A percentile compares a stretch with the other conserved stretches of the same genome.
phyloP scores from a whole-genome alignment of 2,888 invertebrate species.

The Erynnis tages region DNA sequence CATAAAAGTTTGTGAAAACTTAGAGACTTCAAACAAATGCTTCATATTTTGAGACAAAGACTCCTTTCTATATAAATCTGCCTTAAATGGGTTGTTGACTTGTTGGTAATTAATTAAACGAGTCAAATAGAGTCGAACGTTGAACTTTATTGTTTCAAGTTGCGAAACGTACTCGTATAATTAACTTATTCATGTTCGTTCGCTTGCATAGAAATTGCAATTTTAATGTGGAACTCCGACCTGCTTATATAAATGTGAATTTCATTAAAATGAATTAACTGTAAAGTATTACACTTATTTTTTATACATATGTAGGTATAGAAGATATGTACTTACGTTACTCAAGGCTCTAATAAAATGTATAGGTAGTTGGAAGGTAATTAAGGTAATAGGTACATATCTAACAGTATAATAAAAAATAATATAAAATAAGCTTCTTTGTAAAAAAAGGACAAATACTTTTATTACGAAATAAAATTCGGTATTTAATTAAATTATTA shows the following conservation, averaged over 20 bases:
- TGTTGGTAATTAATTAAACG: conserved; percentile 26
- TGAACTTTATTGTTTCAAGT: conserved; percentile 68
- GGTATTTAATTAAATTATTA: too few relatives aligned
- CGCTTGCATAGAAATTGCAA: conserved; percentile 55
- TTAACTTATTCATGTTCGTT: conserved; percentile 39
- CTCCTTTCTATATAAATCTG: conserved; percentile 26
- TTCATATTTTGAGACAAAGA: too few relatives aligned
- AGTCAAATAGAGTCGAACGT: conserved; percentile 48
- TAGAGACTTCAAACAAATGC: too few relatives aligned
- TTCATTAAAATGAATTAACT: conserved; percentile 36
- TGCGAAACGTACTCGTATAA: conserved; percentile 67
- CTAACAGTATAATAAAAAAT: too few relatives aligned
- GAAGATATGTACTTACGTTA: background rate
- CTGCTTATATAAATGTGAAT: conserved; percentile 36
- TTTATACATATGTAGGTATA: background rate
- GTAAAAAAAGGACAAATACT: too few relatives aligned
- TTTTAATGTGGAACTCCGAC: conserved; percentile 23
- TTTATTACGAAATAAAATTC: too few relatives aligned
- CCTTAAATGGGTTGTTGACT: conserved; percentile 29
- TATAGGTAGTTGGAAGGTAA: too few relatives aligned
- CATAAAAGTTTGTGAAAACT: too few relatives aligned
- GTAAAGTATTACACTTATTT: background rate
- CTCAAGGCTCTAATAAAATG: background rate
- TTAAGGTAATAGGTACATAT: too few relatives aligned
- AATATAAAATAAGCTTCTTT: too few relatives aligned